Evolutionary conservation across 2,797 vertebrate species (phyloP).

Genomic region (Sardinella longiceps): DNA sequence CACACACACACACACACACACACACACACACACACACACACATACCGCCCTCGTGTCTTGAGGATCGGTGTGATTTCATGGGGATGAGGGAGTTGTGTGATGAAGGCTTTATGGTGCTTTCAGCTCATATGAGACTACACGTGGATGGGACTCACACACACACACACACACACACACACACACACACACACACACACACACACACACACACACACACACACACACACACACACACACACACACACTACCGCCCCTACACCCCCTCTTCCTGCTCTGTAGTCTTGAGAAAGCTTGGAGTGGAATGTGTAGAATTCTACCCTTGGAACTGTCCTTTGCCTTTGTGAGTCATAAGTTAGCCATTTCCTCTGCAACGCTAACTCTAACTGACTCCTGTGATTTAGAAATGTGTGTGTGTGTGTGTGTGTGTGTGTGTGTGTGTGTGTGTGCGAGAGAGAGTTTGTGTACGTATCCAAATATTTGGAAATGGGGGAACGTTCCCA

Average conservation of each 20-base stretch:
- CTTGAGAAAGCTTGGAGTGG: slow-evolving; percentile 11
- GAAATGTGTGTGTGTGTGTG: slow-evolving; percentile 3
- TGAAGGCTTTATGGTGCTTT: background rate
- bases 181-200: background rate
- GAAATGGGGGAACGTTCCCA: slow-evolving; percentile 28
- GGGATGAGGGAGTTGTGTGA: background rate
- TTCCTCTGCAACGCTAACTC: slow-evolving; percentile 1
- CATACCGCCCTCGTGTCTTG: background rate
- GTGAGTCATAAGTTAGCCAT: slow-evolving; percentile 6
- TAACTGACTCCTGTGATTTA: slow-evolving; percentile 11
- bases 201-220: background rate
- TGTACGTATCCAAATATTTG: slow-evolving; percentile 49
- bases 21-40: too few species aligned
- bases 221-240: background rate
- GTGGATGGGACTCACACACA: background rate
- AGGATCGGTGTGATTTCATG: background rate
- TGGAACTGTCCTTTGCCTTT: slow-evolving; percentile 3
- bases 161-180: too few species aligned
- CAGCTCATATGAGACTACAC: background rate
- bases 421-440: background rate
- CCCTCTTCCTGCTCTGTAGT: background rate
- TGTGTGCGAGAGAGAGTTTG: background rate
- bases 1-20: too few species aligned
- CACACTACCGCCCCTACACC: too few species aligned
- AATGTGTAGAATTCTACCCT: slow-evolving; percentile 14